phyloP scores from a whole-genome alignment of 2,113 vertebrate species.

The Acrocephalus kingi region DNA sequence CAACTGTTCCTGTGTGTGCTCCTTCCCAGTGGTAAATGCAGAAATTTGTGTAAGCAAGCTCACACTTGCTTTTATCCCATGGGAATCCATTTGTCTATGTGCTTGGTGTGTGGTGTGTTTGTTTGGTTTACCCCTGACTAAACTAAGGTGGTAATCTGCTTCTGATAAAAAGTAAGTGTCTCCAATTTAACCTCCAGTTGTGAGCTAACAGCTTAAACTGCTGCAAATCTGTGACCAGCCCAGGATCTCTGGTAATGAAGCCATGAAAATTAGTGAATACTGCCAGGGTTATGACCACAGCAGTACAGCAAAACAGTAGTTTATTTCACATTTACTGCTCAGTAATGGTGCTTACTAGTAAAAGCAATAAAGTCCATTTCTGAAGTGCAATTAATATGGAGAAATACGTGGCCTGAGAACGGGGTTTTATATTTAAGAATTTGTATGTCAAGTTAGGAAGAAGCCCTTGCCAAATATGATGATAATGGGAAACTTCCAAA shows the following conservation, averaged over 20 bases:
- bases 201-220: background rate
- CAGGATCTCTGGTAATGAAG: background rate
- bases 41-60: background rate
- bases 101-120: background rate
- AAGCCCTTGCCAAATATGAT: background rate
- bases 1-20: background rate
- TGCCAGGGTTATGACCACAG: background rate
- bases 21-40: accelerated
- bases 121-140: background rate
- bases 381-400: background rate
- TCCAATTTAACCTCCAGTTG: background rate
- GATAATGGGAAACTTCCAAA: background rate
- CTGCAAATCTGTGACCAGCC: background rate
- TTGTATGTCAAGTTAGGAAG: background rate
- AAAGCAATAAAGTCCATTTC: background rate
- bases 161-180: background rate
- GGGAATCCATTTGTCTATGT: background rate
- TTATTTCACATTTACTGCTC: background rate
- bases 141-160: background rate
- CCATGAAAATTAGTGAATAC: background rate
- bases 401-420: background rate
- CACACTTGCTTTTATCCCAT: background rate
- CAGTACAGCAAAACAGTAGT: background rate
- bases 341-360: background rate
- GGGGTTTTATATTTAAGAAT: background rate